Conservation (phyloP, 2,113 vertebrate species). For the Papio anubis region DNA sequence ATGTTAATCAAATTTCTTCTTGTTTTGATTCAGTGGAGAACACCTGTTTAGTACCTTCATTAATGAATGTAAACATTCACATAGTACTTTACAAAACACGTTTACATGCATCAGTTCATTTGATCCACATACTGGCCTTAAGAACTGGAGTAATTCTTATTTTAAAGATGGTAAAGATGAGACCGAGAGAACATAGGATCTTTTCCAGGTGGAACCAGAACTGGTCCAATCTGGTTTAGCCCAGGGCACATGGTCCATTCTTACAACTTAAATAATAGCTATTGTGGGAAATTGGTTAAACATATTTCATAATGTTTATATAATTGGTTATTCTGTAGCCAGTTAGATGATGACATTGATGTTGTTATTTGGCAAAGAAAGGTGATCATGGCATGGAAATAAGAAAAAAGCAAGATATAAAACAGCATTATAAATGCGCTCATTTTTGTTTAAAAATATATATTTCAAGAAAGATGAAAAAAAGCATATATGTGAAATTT, state of each 20-base stretch:
- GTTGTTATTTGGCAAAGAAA: not conserved
- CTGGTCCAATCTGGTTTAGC: not conserved
- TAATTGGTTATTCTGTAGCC: not conserved
- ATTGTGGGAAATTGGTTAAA: not conserved
- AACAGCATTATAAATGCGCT: not conserved
- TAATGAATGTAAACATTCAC: not conserved
- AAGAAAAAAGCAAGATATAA: not conserved
- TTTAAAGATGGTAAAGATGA: not conserved
- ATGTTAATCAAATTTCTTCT: not conserved
- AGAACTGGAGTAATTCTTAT: not conserved
- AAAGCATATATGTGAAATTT: not conserved
- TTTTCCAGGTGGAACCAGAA: not conserved
- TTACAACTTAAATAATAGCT: not conserved
- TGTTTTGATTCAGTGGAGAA: not conserved
- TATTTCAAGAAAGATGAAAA: slow-evolving; percentile 34
- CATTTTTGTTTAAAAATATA: not conserved
- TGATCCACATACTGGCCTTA: not conserved
- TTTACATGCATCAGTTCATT: not conserved
- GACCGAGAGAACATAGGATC: not conserved
- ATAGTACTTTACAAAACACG: not conserved
- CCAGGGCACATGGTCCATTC: not conserved
- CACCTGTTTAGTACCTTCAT: not conserved
- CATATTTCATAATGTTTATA: not conserved
- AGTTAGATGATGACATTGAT: not conserved
- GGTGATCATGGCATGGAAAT: not conserved